phyloP scores from a whole-genome alignment of 37 sponge, comb jelly and placozoan species.

The Ianthella basta region DNA sequence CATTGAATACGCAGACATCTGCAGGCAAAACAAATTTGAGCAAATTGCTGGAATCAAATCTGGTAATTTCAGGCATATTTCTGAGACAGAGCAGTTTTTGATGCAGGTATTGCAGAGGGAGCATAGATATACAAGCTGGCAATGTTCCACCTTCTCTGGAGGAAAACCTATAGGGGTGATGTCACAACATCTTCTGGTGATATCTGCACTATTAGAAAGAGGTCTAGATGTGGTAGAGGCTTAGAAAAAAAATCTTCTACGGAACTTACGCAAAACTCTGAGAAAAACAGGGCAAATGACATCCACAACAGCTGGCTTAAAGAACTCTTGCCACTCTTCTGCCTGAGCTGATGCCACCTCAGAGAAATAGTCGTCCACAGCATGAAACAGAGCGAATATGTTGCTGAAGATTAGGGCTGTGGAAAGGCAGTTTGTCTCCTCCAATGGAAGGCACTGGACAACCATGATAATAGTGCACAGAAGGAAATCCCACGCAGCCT shows the following conservation, averaged over 20 bases:
- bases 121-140: too few relatives aligned
- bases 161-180: too few relatives aligned
- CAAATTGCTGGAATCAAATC: not conserved
- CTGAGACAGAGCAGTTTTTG: not conserved
- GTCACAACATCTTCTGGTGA: too few relatives aligned
- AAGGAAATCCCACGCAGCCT: constrained; percentile 66
- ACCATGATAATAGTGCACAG: constrained; percentile 57
- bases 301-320: constrained; percentile 48
- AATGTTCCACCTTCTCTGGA: too few relatives aligned
- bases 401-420: constrained; percentile 16
- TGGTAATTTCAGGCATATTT: not conserved
- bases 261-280: constrained; percentile 33
- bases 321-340: constrained; percentile 71
- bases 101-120: too few relatives aligned
- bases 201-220: not conserved
- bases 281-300: constrained; percentile 41
- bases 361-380: constrained; percentile 25
- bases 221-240: not conserved
- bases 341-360: not conserved
- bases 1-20: not conserved
- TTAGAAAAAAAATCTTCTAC: too few relatives aligned
- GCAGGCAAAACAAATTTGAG: not conserved
- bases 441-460: constrained; percentile 25
- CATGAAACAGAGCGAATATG: constrained; percentile 10
- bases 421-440: not conserved